A percentile compares a stretch with the other conserved stretches of the same genome.
Conservation (phyloP, 2,113 vertebrate genomes). For the Mola mola region DNA sequence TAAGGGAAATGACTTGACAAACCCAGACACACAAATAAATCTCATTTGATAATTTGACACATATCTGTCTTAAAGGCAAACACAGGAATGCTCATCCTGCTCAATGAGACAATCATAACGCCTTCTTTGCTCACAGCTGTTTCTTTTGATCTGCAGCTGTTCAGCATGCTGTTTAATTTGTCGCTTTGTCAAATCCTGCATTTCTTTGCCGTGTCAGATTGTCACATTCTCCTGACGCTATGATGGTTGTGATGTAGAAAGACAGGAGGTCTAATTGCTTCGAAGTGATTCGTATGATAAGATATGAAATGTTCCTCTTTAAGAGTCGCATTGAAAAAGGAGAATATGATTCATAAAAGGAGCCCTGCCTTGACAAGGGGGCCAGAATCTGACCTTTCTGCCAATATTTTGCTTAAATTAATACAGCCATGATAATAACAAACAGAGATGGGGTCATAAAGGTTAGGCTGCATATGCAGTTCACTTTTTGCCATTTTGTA, state of each 20-base stretch:
- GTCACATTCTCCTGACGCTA: background rate
- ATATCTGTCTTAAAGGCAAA: no score
- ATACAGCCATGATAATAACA: conserved; percentile 14
- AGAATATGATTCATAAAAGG: conserved; percentile 22
- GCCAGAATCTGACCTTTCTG: conserved; percentile 5
- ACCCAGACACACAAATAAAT: conserved; percentile 1
- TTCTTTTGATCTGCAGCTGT: no score
- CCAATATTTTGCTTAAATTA: conserved; percentile 29
- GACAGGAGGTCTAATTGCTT: background rate
- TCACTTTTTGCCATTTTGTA: no score
- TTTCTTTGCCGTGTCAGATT: conserved; percentile 5
- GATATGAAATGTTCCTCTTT: conserved; percentile 11
- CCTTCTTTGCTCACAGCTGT: no score
- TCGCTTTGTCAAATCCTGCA: no score
- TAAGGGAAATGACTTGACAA: conserved; percentile 2
- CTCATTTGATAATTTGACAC: background rate
- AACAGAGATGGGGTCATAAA: conserved; percentile 7
- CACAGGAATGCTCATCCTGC: no score
- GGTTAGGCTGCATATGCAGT: background rate
- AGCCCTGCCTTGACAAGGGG: background rate
- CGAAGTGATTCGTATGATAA: conserved; percentile 10
- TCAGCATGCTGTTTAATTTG: no score
- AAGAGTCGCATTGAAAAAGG: background rate
- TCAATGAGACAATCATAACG: no score
- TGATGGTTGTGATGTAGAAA: background rate